A percentile compares a stretch with the other conserved stretches of the same genome.
Evolutionary conservation across 2,113 vertebrate species (phyloP).

Genomic region (Rhinogobius similis): DNA sequence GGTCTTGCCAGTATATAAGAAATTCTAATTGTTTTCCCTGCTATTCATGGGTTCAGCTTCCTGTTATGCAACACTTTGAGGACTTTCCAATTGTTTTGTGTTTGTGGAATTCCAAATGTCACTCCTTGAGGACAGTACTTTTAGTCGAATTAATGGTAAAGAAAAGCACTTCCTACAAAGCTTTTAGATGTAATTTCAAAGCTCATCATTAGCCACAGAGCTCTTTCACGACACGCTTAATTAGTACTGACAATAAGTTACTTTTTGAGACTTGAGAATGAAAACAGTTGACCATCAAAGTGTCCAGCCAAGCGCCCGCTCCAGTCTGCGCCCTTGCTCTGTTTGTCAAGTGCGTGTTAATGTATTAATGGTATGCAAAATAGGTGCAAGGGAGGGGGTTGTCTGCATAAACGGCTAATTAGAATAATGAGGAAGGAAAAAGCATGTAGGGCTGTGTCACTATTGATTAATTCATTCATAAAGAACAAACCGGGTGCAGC

Average conservation of each 20-base stretch:
- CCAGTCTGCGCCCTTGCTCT: conserved; percentile 74
- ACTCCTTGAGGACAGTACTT: no score
- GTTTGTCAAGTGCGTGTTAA: conserved; percentile 82
- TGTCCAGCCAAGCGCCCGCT: conserved; percentile 70
- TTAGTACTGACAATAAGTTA: conserved; percentile 48
- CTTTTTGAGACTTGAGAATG: conserved; percentile 16
- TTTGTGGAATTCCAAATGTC: no score
- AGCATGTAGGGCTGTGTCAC: conserved; percentile 91
- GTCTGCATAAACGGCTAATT: conserved; percentile 92
- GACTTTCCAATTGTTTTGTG: no score
- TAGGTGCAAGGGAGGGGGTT: conserved; percentile 44
- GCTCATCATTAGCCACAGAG: no score
- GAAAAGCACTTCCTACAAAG: no score
- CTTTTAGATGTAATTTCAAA: no score
- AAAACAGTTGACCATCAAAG: conserved; percentile 56
- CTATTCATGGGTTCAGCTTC: no score
- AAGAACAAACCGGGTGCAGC: conserved; percentile 75
- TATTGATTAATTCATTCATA: conserved; percentile 93
- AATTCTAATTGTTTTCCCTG: no score
- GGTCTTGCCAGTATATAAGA: no score
- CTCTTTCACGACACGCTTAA: conserved; percentile 9
- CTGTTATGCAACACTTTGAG: no score
- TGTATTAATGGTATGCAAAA: conserved; percentile 89
- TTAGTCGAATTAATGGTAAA: no score
- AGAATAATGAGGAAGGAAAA: conserved; percentile 92